phyloP scores from a whole-genome alignment of 92 coral and sea anemone genomes.

The Heteractis magnifica region DNA sequence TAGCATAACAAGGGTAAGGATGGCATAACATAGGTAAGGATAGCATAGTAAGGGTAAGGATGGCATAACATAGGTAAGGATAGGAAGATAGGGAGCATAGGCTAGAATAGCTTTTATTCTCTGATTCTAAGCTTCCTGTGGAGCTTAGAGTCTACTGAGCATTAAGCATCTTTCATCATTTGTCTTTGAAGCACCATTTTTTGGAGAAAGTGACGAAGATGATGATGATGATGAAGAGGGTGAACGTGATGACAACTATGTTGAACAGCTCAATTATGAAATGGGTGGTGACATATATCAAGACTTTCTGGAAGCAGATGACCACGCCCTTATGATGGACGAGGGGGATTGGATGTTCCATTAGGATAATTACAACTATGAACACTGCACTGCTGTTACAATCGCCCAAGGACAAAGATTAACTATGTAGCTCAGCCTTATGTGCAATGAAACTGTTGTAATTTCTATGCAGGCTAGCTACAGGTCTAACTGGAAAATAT shows the following conservation, averaged over 20 bases:
- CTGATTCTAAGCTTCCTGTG: too few species aligned
- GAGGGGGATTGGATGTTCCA: constrained; percentile 37
- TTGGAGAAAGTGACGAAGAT: constrained; percentile 42
- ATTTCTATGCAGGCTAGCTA: too few species aligned
- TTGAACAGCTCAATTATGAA: constrained; percentile 38
- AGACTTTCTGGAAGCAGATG: constrained; percentile 76
- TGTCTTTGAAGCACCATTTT: constrained; percentile 42
- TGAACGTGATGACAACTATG: constrained; percentile 37
- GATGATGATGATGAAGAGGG: constrained; percentile 42
- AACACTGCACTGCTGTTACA: background rate
- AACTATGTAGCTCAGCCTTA: too few species aligned
- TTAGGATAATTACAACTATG: background rate
- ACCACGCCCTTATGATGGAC: constrained; percentile 63
- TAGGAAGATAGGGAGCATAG: too few species aligned
- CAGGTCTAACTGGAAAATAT: too few species aligned
- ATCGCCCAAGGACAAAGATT: background rate
- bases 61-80: too few species aligned
- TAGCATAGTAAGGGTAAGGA: too few species aligned
- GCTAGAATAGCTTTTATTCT: too few species aligned
- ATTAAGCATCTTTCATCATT: background rate
- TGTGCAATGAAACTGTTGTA: too few species aligned
- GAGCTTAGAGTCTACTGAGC: background rate
- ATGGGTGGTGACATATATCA: constrained; percentile 29
- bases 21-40: background rate
- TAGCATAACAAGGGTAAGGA: background rate